These are phyloP conservation scores for Numenius phaeopus DNA, from an alignment of 2,797 vertebrate species.

Conservation along the genomic window DNA sequence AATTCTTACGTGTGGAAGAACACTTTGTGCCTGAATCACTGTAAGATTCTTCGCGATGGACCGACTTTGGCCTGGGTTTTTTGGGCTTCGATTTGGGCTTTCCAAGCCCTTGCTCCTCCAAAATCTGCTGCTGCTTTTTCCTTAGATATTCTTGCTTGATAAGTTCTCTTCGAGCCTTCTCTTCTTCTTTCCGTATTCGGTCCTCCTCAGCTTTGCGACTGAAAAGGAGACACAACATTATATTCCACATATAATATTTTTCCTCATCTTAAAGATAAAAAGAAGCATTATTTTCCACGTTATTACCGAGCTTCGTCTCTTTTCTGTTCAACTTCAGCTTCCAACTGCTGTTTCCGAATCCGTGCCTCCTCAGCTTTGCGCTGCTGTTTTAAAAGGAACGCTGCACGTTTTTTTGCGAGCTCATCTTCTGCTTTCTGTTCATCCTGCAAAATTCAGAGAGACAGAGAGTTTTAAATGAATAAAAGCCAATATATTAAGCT, in stretches of 20 bases:
- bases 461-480: not conserved
- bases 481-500: not conserved
- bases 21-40: constrained; percentile 87
- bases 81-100: constrained; percentile 86
- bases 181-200: constrained; percentile 93
- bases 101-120: constrained; percentile 92
- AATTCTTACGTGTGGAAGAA: constrained; percentile 87
- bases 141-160: constrained; percentile 97
- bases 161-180: constrained; percentile 93
- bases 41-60: constrained; percentile 89
- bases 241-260: rapidly evolving
- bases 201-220: constrained; percentile 97
- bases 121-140: constrained; percentile 92
- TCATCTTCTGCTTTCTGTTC: constrained; percentile 97
- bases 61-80: constrained; percentile 90
- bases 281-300: not conserved
- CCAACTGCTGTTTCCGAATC: constrained; percentile 90
- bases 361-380: constrained; percentile 95
- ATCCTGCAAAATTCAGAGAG: constrained; percentile 73
- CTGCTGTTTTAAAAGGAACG: constrained; percentile 95
- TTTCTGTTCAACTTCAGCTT: constrained; percentile 92
- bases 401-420: constrained; percentile 93
- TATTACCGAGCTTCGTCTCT: constrained; percentile 92
- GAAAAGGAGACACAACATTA: not conserved
- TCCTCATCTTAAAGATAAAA: rapidly evolving